Percentiles rank a stretch among this genome's conserved stretches.
These are phyloP conservation scores for Elymnias hypermnestra DNA, from an alignment of 1,140 invertebrate species.

Conservation along the genomic window DNA sequence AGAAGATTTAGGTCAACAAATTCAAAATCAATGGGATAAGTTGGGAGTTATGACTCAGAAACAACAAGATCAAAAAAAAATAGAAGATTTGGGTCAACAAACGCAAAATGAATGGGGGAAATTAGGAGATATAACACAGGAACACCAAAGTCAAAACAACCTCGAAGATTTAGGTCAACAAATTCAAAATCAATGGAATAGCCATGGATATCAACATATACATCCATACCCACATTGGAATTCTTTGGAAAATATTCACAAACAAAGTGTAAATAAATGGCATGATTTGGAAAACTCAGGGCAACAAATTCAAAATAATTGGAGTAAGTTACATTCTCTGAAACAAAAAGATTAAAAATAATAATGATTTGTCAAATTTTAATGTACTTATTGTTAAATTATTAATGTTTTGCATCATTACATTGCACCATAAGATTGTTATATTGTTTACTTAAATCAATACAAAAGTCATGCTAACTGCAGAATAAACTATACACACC, in stretches of 20 bases:
- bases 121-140: constrained; percentile 27
- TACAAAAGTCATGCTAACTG: too few species aligned
- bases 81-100: constrained; percentile 38
- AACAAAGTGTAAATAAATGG: constrained; percentile 32
- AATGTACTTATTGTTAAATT: too few species aligned
- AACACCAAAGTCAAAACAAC: background rate
- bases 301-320: constrained; percentile 39
- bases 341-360: constrained; percentile 8
- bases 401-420: too few species aligned
- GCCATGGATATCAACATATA: constrained; percentile 35
- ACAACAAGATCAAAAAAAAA: constrained; percentile 20
- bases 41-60: constrained; percentile 2
- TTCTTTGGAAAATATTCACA: constrained; percentile 38
- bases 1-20: constrained; percentile 24
- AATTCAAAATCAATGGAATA: constrained; percentile 27
- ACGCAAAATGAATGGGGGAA: constrained; percentile 29
- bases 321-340: constrained; percentile 30
- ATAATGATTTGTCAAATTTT: constrained; percentile 1
- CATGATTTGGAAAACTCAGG: constrained; percentile 36
- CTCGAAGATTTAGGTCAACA: constrained; percentile 32
- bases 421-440: background rate
- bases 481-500: too few species aligned
- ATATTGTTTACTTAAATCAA: too few species aligned
- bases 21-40: constrained; percentile 18
- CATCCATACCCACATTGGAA: constrained; percentile 32